Conservation (phyloP, 2,113 vertebrate species). For the Labrus mixtus region DNA sequence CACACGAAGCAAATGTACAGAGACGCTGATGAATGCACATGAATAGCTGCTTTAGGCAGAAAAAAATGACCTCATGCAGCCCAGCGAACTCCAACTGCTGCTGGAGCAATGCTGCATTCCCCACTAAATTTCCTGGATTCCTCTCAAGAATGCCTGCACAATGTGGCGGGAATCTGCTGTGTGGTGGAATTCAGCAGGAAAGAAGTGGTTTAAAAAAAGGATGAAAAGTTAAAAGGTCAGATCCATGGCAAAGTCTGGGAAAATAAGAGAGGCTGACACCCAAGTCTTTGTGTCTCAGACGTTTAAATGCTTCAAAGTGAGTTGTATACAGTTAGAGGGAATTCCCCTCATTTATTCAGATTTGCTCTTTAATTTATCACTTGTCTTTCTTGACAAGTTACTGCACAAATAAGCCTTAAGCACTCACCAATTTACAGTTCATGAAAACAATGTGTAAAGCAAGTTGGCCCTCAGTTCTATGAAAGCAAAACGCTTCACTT, state of each 20-base stretch:
- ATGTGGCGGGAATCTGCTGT: constrained; percentile 49
- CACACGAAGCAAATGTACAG: background rate
- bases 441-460: too few relatives aligned
- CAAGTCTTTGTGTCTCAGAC: background rate
- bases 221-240: constrained; percentile 22
- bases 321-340: background rate
- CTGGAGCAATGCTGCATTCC: constrained; percentile 52
- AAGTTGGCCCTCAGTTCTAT: too few relatives aligned
- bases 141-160: constrained; percentile 54
- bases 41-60: constrained; percentile 9
- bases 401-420: too few relatives aligned
- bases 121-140: constrained; percentile 58
- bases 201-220: constrained; percentile 6
- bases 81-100: constrained; percentile 35
- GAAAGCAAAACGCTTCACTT: too few relatives aligned
- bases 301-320: background rate
- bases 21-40: background rate
- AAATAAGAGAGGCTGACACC: background rate
- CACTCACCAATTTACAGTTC: too few relatives aligned
- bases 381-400: too few relatives aligned
- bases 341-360: too few relatives aligned
- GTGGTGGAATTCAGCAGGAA: constrained; percentile 23
- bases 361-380: too few relatives aligned
- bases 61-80: constrained; percentile 42
- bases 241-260: background rate